Evolutionary conservation across 1,140 invertebrate genomes (phyloP), one percentile per base, ranked within the genome.

Genomic region (Luehdorfia chinensis): DNA sequence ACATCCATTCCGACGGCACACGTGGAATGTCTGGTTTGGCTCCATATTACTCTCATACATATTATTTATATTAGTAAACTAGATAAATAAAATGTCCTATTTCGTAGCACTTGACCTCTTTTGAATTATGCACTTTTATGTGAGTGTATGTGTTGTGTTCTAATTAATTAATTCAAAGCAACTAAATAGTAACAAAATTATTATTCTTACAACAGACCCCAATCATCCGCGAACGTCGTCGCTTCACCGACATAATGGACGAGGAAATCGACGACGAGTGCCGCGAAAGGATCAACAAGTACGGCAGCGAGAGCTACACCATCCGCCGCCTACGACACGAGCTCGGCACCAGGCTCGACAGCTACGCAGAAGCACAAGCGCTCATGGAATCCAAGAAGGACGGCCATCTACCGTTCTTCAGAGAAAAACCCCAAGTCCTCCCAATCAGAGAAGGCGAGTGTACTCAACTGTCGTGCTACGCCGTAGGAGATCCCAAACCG

Each of bases 241-340:
- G 95, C 32, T 97, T 98, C 74, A 96, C 94, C 4, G 96, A 98
- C 67, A 91, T 98, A 1, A 97, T 97, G 96, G 96, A 98, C 75
- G 96, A 98, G 76, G 96, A 98, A 87, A 97, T 97, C 45, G 95
- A 97, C 57, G 96, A 97, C 75, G 96, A 97, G 77, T 89, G 93
- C 11, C 93, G 92, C 61, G 93, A 91, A 4, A 88, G 94, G 7
- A 95, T 95, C 54, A 94, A 92, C 66, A 90, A 91, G 64, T 96
- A 95, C 66, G 92, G 93, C 28, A 89, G 90, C 2, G 94, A 95
- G 50, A 91, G 88, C 11, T 91, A 89, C 55, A 92, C 91, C 5
- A 89, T 94, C 41, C 88, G 94, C 47, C 88, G 95, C 16, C 78
- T 97, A 9, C 89, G 93, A 27, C 93, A 95, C 55, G 95, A 97